Percentiles rank a stretch among this genome's conserved stretches.
Conservation (phyloP, 2,888 invertebrate genomes). For the Nomada fucata region DNA sequence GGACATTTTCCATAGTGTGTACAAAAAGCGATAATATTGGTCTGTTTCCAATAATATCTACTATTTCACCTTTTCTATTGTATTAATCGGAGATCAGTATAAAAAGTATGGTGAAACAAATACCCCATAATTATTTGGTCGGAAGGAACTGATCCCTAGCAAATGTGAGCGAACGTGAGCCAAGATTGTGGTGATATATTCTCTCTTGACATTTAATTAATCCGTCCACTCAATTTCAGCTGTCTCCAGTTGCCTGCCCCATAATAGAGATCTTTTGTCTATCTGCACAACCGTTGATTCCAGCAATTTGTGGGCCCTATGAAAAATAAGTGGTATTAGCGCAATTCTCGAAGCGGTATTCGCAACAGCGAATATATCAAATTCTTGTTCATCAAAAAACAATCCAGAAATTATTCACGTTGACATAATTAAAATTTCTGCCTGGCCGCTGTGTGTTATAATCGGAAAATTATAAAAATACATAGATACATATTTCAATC, state of each 20-base stretch:
- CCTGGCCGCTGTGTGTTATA: not conserved
- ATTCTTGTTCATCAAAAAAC: not conserved
- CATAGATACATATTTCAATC: too few species aligned
- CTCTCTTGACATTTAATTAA: conserved; percentile 59
- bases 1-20: too few species aligned
- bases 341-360: too few species aligned
- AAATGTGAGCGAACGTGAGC: conserved; percentile 23
- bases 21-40: too few species aligned
- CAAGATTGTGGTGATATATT: conserved; percentile 51
- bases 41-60: too few species aligned
- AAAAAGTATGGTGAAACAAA: conserved; percentile 1
- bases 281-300: conserved; percentile 21
- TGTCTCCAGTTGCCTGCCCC: conserved; percentile 24
- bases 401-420: not conserved
- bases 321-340: not conserved
- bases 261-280: conserved; percentile 33
- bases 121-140: conserved; percentile 3
- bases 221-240: conserved; percentile 49
- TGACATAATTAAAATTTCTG: not conserved
- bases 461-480: too few species aligned
- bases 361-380: too few species aligned
- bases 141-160: conserved; percentile 15
- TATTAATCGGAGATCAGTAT: not conserved
- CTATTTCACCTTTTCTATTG: too few species aligned
- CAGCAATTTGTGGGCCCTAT: conserved; percentile 1